Evolutionary conservation across 2,113 vertebrate genomes (phyloP).

Genomic region (Martes martes): DNA sequence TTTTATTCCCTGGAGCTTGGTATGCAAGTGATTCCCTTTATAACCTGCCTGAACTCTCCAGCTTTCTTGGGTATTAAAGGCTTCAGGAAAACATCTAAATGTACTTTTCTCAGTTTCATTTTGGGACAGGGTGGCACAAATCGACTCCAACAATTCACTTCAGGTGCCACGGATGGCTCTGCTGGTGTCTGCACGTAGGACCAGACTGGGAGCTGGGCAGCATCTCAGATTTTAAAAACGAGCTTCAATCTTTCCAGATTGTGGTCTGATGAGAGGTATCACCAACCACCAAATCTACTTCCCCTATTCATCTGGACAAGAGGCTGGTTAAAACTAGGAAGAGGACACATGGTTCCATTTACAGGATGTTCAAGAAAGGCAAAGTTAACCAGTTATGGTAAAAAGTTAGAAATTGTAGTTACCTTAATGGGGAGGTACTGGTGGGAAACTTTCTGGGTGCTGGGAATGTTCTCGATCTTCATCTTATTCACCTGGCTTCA

Average conservation of each 20-base stretch:
- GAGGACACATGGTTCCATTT: neutral
- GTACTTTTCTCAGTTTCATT: slow-evolving; percentile 34
- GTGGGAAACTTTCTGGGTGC: neutral
- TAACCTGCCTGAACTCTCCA: neutral
- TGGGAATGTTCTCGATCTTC: neutral
- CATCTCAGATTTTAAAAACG: neutral
- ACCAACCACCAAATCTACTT: neutral
- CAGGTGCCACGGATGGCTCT: neutral
- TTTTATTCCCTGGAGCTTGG: neutral
- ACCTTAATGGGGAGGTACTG: neutral
- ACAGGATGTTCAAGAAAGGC: neutral
- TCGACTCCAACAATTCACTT: neutral
- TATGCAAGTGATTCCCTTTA: neutral
- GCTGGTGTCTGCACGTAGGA: neutral
- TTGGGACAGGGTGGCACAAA: neutral
- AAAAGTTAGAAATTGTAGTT: neutral
- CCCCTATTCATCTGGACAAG: neutral
- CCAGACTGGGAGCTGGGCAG: neutral
- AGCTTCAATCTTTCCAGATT: neutral
- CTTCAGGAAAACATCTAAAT: slow-evolving; percentile 38
- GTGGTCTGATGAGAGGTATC: neutral
- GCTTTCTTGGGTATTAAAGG: slow-evolving; percentile 19
- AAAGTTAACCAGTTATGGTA: neutral
- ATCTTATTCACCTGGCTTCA: neutral
- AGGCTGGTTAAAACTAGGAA: neutral